Base-by-base conservation (phyloP, 30 jellyfish, hydroid and myxozoan species). In the Aurelia sp. region DNA sequence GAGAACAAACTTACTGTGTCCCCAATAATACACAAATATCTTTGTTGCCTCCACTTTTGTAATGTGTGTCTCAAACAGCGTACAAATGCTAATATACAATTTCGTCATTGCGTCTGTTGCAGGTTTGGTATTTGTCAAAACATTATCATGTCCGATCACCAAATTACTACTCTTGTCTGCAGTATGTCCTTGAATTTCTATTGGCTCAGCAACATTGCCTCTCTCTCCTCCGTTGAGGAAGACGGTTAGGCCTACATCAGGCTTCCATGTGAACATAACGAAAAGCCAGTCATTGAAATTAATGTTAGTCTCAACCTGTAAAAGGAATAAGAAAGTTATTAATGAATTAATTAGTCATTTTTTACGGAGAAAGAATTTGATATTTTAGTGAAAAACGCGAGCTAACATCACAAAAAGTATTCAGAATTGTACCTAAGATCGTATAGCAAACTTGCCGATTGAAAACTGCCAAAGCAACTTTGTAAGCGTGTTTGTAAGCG, bases 21-120 rank as follows among this genome's bases (percentile, higher is more conserved):
- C 97, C 97, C 99, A 90, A 84, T 94, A 94, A 70, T 81, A 94
- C 30, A 90, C 99, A 63, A 82, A 82, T 61, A 89, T 85, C 51
- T 89, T 89, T 17, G 96, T 84, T 11, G 99, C 99, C 63, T 94
- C 99, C 17, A 91, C 63, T 44, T 71, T 65, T 18, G 97, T 63
- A 16, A 94, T 72, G 48, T 68, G 87, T 13, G 91, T 82, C 18
- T 94, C 99, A 66, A 89, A 94, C 59, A 94, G 67, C 38, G 95
- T 82, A 74, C 91, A 65, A 63, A 88, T 88, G 52, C 89, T 85
- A 38, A 88, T 57, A 40, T 63, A 87, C 61, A 87, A 70, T 58
- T 87, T 87, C 4, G 96, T 76, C 24, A 71, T 33, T 1, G 82
- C 50, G 51, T 72, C 65, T 5, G 67, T 47, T 12, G 85, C 84